Conservation (phyloP, 2,797 vertebrate species). For the Epinephelus awoara region DNA sequence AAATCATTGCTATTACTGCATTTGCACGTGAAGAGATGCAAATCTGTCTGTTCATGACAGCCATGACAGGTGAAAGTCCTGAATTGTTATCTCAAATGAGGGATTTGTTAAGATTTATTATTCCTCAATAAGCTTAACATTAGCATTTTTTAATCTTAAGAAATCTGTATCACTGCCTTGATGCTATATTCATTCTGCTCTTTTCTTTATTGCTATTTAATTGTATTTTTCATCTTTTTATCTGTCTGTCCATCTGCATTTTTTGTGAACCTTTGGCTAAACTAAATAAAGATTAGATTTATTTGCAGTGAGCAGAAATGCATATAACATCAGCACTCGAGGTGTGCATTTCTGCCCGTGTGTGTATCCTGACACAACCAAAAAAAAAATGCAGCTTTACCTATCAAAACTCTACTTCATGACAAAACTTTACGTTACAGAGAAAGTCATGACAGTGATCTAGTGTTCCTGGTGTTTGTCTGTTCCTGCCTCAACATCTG, state of each 20-base stretch:
- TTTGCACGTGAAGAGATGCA: neutral
- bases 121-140: no score
- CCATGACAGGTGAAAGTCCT: no score
- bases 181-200: neutral
- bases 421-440: neutral
- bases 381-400: neutral
- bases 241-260: neutral
- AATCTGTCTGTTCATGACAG: no score
- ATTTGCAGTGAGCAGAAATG: neutral
- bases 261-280: neutral
- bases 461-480: constrained; percentile 33
- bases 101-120: no score
- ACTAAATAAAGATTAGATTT: neutral
- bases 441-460: constrained; percentile 2
- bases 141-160: no score
- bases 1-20: neutral
- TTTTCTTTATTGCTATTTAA: neutral
- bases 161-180: neutral
- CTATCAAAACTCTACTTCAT: neutral
- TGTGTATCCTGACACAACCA: neutral
- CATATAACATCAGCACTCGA: neutral
- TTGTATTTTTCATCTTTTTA: neutral
- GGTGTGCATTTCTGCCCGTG: neutral
- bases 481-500: constrained; percentile 33
- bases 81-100: no score